Base-by-base conservation (phyloP, 2,888 invertebrate genomes). In the Caenorhabditis sp. region DNA sequence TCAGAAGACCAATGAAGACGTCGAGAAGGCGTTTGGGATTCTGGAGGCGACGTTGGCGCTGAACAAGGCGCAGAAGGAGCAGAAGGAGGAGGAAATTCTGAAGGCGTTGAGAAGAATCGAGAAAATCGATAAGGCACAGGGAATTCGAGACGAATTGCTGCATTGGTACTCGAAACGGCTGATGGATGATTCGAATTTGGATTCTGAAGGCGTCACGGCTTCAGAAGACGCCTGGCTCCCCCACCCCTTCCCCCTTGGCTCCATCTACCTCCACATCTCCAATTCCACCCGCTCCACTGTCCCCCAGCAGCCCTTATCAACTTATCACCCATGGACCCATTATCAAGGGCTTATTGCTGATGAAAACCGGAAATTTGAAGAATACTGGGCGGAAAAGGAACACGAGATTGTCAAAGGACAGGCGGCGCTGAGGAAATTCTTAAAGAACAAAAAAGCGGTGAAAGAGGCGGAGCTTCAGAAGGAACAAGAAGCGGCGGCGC, bases 331-430 rank as follows among this genome's bases (percentile, higher is more conserved):
- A 0, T 82, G 65, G 68, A 22, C 69, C 1, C 56, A 51, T 8
- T 55, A 77, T 37, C 62, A 79, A 51, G 28, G 55, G 13, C 50
- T 84, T 1, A 32, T 86, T 5, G 60, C 58, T 4, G 62, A 67
- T 0, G 85, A 83, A 56, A 85, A 87, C 24, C 11, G 5, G 24
- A 71, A 61, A 9, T 87, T 87, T 50, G 83, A 83, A 35, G 51
- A 76, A 9, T 82, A 87, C 47, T 87, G 71, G 40, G 62, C 70
- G 44, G 64, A 80, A n/a, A 85, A 86, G 37, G 85, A 85, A 62
- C 28, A 61, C 2, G 65, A 71, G 32, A 76, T 87, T 20, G 20
- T 67, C 24, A 85, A 77, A 40, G 62, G 76, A 28, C 88, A 88
- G 53, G n/a, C 9, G 13, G 80, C 70, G 9, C 26, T 85, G n/a